Evolutionary conservation across 1,140 invertebrate species (phyloP), one percentile per base, ranked within the genome.

Genomic region (Drosophila repletoides): DNA sequence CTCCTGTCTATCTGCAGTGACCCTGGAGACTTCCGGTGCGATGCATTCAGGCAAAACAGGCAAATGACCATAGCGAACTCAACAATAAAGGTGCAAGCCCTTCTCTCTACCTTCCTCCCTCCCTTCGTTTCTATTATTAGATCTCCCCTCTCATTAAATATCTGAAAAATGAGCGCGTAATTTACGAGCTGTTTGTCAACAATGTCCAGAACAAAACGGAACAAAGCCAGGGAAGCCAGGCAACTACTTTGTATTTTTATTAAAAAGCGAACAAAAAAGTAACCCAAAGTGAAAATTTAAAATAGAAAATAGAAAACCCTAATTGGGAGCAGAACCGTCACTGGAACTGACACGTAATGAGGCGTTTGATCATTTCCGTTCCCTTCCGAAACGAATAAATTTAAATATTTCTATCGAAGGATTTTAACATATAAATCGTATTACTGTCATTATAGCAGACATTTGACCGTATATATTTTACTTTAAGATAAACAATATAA

Each of bases 131-230:
- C 14, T n/a, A 2, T 1, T 19, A 28, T n/a, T n/a, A n/a, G n/a
- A n/a, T 26, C 10, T 31, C 59, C 34, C 28, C 33, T 34, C 49
- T 58, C 64, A 71, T 75, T 71, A 72, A 75, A 51, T 68, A 58
- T 14, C 49, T 61, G 52, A 79, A 72, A 72, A 86, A 86, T 64
- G 75, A 59, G 71, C 70, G 61, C 34, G 56, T 86, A 84, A 84
- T 84, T 86, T 84, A 84, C 70, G 79, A 84, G 79, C 75, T 79
- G 80, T 79, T 84, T 84, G 79, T 79, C 75, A 79, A 86, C 79
- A 86, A 65, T 65, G 72, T 72, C 73, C 71, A 65, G 36, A 79
- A 59, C 38, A 59, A 43, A 5, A 28, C 43, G n/a, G n/a, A n/a
- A n/a, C n/a, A n/a, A n/a, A n/a, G n/a, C n/a, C n/a, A n/a, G n/a